phyloP scores from a whole-genome alignment of 2,797 vertebrate species.

The Columba guinea region DNA sequence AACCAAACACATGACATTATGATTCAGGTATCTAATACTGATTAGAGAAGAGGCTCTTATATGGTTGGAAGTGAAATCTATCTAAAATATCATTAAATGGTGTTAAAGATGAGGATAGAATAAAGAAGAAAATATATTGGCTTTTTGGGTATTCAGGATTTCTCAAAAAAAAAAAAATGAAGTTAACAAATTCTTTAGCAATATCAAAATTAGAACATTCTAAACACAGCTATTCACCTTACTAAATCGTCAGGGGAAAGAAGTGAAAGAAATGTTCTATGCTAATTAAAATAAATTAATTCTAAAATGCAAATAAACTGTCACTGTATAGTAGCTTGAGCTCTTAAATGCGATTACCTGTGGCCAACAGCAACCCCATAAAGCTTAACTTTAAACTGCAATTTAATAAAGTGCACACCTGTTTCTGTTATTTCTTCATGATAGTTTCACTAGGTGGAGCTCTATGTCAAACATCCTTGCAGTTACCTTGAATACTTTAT shows the following conservation, averaged over 20 bases:
- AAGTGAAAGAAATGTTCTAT: neutral
- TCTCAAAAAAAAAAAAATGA: neutral
- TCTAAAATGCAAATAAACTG: neutral
- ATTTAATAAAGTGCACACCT: neutral
- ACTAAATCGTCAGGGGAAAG: neutral
- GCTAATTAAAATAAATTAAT: neutral
- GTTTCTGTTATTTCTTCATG: neutral
- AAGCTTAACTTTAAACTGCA: neutral
- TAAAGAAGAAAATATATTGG: neutral
- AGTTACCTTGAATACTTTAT: neutral
- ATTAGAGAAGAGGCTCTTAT: neutral
- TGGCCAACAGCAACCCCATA: accelerated
- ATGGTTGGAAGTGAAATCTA: neutral
- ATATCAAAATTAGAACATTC: neutral
- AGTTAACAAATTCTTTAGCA: neutral
- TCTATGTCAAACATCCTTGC: constrained; percentile 48
- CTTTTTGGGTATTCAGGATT: neutral
- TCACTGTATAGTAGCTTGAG: neutral
- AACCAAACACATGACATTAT: neutral
- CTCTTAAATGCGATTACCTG: neutral
- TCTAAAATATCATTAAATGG: neutral
- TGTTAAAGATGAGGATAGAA: neutral
- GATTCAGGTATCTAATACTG: neutral
- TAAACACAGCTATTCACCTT: neutral
- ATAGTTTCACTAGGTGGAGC: constrained; percentile 73